Percentiles rank a stretch among this genome's conserved stretches.
These are phyloP conservation scores for Acronicta leporina DNA, from an alignment of 2,888 invertebrate species.

Conservation along the genomic window DNA sequence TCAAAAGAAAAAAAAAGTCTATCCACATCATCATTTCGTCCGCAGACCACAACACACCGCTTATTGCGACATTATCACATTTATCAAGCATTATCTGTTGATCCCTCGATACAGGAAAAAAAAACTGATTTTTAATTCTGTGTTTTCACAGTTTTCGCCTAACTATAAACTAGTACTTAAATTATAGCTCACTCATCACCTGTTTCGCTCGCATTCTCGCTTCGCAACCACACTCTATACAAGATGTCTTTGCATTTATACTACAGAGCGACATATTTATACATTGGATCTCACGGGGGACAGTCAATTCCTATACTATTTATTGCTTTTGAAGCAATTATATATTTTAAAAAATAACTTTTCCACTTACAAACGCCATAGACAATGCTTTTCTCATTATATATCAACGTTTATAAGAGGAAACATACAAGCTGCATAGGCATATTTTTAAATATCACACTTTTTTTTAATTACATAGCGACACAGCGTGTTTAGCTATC, in stretches of 20 bases:
- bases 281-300: slow-evolving; percentile 82
- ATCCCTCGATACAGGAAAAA: slow-evolving; percentile 84
- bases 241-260: slow-evolving; percentile 76
- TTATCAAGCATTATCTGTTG: slow-evolving; percentile 75
- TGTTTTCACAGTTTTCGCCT: slow-evolving; percentile 84
- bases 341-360: slow-evolving; percentile 52
- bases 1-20: slow-evolving; percentile 57
- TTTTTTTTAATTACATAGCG: slow-evolving; percentile 69
- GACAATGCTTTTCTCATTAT: slow-evolving; percentile 28
- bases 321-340: slow-evolving; percentile 73
- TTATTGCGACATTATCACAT: slow-evolving; percentile 84
- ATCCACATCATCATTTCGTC: slow-evolving; percentile 65
- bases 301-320: slow-evolving; percentile 82
- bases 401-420: slow-evolving; percentile 42
- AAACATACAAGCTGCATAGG: slow-evolving; percentile 75
- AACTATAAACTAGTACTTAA: slow-evolving; percentile 87
- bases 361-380: slow-evolving; percentile 50
- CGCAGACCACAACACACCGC: slow-evolving; percentile 70
- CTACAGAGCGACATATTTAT: slow-evolving; percentile 80
- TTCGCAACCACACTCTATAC: slow-evolving; percentile 66
- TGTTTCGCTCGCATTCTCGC: slow-evolving; percentile 70
- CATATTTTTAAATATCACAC: slow-evolving; percentile 80
- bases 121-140: slow-evolving; percentile 75
- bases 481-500: slow-evolving; percentile 60
- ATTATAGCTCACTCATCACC: slow-evolving; percentile 68